These are phyloP conservation scores for Belonocnema kinseyi DNA, from an alignment of 1,140 invertebrate genomes.

Conservation along the genomic window DNA sequence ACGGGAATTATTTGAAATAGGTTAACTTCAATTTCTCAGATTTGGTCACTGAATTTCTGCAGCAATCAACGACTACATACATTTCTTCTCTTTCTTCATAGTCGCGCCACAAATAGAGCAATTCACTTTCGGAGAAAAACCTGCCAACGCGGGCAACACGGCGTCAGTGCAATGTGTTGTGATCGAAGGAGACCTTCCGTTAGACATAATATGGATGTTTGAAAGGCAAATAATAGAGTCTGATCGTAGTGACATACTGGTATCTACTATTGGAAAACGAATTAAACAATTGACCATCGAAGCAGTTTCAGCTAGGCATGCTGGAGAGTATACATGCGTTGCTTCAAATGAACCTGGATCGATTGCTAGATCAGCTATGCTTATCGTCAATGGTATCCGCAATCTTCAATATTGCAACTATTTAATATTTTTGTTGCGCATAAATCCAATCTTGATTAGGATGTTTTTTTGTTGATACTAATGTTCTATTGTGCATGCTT, in stretches of 20 bases:
- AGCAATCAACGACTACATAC: too few species aligned
- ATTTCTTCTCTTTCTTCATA: too few species aligned
- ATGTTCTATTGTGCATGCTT: too few species aligned
- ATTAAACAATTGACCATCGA: slow-evolving; percentile 81
- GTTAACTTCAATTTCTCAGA: too few species aligned
- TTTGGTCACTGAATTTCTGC: too few species aligned
- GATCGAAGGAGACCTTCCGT: slow-evolving; percentile 82
- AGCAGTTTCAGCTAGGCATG: slow-evolving; percentile 82
- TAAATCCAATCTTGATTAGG: too few species aligned
- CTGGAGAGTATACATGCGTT: slow-evolving; percentile 86
- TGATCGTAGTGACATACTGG: slow-evolving; percentile 65
- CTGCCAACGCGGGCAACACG: slow-evolving; percentile 84
- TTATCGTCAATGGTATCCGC: slow-evolving; percentile 85
- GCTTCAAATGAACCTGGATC: slow-evolving; percentile 85
- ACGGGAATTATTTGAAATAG: too few species aligned
- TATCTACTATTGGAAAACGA: slow-evolving; percentile 77
- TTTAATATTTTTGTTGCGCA: too few species aligned
- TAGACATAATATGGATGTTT: slow-evolving; percentile 83
- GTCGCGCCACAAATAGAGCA: slow-evolving; percentile 81
- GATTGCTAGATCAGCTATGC: slow-evolving; percentile 80
- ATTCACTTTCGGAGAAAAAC: slow-evolving; percentile 82
- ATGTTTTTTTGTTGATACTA: too few species aligned
- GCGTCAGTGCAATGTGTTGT: slow-evolving; percentile 83
- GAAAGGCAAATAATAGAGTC: slow-evolving; percentile 67
- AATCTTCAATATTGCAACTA: too few species aligned